Percentiles rank a stretch among this genome's conserved stretches.
Conservation (phyloP, 2,797 vertebrate species). For the Sebastes aleutianus region DNA sequence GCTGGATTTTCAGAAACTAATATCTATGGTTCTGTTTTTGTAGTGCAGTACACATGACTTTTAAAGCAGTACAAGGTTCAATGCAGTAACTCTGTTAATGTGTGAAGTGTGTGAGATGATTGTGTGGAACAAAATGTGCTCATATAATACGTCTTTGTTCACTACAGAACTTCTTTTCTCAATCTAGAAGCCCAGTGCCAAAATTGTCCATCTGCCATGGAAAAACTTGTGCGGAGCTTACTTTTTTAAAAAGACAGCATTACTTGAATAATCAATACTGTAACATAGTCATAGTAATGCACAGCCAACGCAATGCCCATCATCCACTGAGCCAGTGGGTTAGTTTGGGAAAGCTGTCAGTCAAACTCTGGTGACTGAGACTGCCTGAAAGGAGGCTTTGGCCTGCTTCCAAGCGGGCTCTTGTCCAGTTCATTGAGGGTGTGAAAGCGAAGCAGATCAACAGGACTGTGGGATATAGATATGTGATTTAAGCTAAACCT, state of each 20-base stretch:
- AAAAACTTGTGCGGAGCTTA: neutral
- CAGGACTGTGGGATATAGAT: neutral
- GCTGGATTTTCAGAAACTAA: neutral
- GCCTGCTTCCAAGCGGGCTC: neutral
- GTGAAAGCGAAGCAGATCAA: neutral
- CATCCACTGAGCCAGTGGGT: neutral
- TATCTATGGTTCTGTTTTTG: neutral
- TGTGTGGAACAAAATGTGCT: neutral
- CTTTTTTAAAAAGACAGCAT: neutral
- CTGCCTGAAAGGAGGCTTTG: neutral
- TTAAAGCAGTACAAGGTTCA: neutral
- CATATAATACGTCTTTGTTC: slow-evolving; percentile 12
- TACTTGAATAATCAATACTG: neutral
- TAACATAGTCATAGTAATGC: neutral
- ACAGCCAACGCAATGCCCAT: neutral
- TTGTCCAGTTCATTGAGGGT: neutral
- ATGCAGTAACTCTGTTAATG: slow-evolving; percentile 8
- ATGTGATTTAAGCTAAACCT: neutral
- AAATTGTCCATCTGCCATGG: slow-evolving; percentile 1
- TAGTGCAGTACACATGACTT: neutral
- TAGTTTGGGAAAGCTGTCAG: neutral
- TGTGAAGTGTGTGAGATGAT: slow-evolving; percentile 6
- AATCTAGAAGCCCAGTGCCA: neutral
- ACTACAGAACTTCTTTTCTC: neutral
- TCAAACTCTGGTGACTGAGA: neutral